Evolutionary conservation across 2,888 invertebrate genomes (phyloP).

Genomic region (Aphidius colemani): DNA sequence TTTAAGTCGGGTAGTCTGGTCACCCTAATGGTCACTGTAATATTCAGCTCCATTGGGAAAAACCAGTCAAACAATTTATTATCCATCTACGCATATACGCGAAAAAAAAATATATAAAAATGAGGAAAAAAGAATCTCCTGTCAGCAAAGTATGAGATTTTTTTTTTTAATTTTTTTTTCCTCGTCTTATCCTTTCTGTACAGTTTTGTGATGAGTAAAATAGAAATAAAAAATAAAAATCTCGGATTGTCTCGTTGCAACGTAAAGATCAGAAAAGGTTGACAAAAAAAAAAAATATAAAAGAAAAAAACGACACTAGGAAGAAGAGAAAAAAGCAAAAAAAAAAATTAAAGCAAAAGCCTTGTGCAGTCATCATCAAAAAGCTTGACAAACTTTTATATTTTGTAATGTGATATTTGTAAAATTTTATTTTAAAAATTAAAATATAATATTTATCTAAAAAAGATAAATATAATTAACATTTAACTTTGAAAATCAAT

Average conservation of each 20-base stretch:
- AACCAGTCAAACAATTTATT: constrained; percentile 16
- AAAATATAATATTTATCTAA: too few relatives aligned
- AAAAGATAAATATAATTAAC: too few relatives aligned
- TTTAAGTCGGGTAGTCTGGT: neutral
- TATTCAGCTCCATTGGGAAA: constrained; percentile 11
- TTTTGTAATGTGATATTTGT: neutral
- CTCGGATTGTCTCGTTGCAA: too few relatives aligned
- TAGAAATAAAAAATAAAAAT: neutral
- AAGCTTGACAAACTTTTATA: constrained; percentile 5
- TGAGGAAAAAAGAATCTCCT: constrained; percentile 3
- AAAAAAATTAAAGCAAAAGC: constrained; percentile 1
- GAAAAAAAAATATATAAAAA: neutral
- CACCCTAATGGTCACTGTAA: neutral
- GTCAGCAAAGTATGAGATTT: constrained; percentile 1
- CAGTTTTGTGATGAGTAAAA: constrained; percentile 9
- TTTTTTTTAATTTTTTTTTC: neutral
- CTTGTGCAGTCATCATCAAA: constrained; percentile 13
- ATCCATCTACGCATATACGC: neutral
- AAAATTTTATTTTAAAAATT: too few relatives aligned
- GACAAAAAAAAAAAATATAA: too few relatives aligned
- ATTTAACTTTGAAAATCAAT: too few relatives aligned
- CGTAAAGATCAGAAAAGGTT: too few relatives aligned
- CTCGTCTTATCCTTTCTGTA: constrained; percentile 11
- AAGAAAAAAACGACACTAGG: too few relatives aligned
- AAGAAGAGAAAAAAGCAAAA: neutral